These are phyloP conservation scores for Bombus superbus DNA, from an alignment of 1,140 invertebrate genomes.

Conservation along the genomic window DNA sequence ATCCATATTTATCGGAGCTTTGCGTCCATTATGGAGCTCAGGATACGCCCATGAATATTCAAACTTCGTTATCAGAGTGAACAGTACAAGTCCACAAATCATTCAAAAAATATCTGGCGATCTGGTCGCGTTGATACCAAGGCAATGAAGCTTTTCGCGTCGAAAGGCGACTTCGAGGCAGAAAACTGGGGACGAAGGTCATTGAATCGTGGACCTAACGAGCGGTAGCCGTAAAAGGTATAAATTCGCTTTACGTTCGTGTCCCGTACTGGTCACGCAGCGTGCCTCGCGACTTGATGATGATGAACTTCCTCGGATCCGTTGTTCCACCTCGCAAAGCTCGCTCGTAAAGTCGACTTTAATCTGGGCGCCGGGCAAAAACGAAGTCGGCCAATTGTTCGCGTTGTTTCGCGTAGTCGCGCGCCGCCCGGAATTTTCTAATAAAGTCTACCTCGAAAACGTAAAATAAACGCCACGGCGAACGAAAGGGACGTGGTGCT, in stretches of 20 bases:
- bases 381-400: conserved; percentile 56
- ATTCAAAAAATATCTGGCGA: conserved; percentile 6
- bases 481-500: background rate
- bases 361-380: conserved; percentile 71
- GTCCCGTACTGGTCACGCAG: conserved; percentile 62
- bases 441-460: conserved; percentile 16
- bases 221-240: conserved; percentile 72
- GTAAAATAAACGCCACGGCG: background rate
- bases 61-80: background rate
- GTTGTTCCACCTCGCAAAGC: conserved; percentile 68
- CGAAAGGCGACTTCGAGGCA: conserved; percentile 10
- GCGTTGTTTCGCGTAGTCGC: conserved; percentile 44
- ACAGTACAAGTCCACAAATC: background rate
- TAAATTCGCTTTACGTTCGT: conserved; percentile 74
- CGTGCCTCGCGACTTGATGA: conserved; percentile 75
- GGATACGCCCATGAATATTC: conserved; percentile 2
- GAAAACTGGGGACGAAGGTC: conserved; percentile 45
- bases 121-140: background rate
- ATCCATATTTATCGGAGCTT: conserved; percentile 3
- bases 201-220: conserved; percentile 72
- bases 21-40: background rate
- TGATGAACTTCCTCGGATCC: conserved; percentile 78
- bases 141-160: background rate
- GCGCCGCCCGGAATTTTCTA: conserved; percentile 37
- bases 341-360: conserved; percentile 79